Conservation (phyloP, 2,113 vertebrate genomes). For the Pseudorhombus dupliciocellatus region DNA sequence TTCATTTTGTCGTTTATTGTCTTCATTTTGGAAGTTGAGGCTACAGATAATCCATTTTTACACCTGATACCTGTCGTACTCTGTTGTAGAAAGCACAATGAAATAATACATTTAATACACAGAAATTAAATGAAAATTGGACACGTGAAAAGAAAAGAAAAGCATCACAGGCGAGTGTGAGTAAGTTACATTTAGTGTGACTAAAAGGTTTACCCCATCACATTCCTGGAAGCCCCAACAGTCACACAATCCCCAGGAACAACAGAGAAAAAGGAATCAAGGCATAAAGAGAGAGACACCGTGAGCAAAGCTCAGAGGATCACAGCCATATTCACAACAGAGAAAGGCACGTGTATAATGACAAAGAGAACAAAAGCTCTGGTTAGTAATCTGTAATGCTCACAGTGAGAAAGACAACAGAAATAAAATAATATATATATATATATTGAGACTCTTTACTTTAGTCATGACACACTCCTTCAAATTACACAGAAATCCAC, state of each 20-base stretch:
- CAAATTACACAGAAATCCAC: conserved; percentile 10
- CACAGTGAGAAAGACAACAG: conserved; percentile 27
- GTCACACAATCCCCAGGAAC: conserved; percentile 84
- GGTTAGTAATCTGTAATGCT: conserved; percentile 26
- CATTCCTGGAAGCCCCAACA: conserved; percentile 85
- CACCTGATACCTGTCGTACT: conserved; percentile 5
- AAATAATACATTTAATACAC: not conserved
- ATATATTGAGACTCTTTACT: conserved; percentile 3
- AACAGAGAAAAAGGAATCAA: conserved; percentile 78
- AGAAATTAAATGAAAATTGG: not conserved
- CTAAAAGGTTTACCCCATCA: conserved; percentile 84
- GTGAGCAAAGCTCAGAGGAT: conserved; percentile 64
- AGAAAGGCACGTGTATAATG: conserved; percentile 66
- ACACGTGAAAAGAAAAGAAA: conserved; percentile 14
- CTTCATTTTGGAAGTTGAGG: not conserved
- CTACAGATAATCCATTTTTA: not conserved
- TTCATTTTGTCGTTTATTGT: not conserved
- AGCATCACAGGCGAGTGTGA: conserved; percentile 7
- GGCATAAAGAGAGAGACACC: conserved; percentile 76
- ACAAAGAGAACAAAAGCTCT: conserved; percentile 42
- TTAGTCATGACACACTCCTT: conserved; percentile 8
- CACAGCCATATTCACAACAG: conserved; percentile 78
- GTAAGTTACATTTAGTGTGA: conserved; percentile 56
- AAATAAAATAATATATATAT: conserved; percentile 9
- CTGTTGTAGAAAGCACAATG: not conserved